Base-by-base conservation (phyloP, 2,888 invertebrate genomes). In the Caenorhabditis doughertyi region DNA sequence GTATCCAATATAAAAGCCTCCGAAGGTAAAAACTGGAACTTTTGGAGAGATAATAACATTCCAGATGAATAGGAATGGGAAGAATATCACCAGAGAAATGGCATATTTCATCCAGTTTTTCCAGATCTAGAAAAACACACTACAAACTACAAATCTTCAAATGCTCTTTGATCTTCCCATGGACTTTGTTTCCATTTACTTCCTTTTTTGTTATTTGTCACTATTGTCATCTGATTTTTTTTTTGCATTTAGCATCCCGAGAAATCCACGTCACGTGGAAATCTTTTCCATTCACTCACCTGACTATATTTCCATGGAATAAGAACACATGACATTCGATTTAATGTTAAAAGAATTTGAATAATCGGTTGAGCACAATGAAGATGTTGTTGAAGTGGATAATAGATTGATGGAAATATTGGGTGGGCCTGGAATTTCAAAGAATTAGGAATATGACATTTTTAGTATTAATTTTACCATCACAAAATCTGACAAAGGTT, bases 321-420 rank as follows among this genome's bases (percentile, higher is more conserved):
- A 3, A 80, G 32, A 16, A 80, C 80, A 44, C 73, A 73, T 35
- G 80, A 73, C 55, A 68, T 74, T 25, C 80, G 80, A 49, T 80
- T 80, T 8, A 73, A 42, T 0, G 80, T 80, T n/a, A 80, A 18
- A 1, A 73, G 44, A 1, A 80, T 68, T 70, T 80, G 80, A 21
- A 73, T 74, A 3, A 73, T 51, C 9, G 72, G 72, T 49, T 80
- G 80, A 2, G 73, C 60, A 64, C 68, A 73, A 39, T 80, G 80
- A 2, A 80, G 67, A 44, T 80, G 68, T 23, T 68, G 68, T 51
- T 68, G 72, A 3, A 72, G 42, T 0, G 80, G 72, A 18, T 80
- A 80, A 47, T 71, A 80, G 44, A 77, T 62, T 13, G 42, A 21
- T 3, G 62, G 3, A 44, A 77, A 77, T 3, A 62, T 8, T 3